Base-by-base conservation (phyloP, 2,797 vertebrate species). In the Micromesistius poutassou region DNA sequence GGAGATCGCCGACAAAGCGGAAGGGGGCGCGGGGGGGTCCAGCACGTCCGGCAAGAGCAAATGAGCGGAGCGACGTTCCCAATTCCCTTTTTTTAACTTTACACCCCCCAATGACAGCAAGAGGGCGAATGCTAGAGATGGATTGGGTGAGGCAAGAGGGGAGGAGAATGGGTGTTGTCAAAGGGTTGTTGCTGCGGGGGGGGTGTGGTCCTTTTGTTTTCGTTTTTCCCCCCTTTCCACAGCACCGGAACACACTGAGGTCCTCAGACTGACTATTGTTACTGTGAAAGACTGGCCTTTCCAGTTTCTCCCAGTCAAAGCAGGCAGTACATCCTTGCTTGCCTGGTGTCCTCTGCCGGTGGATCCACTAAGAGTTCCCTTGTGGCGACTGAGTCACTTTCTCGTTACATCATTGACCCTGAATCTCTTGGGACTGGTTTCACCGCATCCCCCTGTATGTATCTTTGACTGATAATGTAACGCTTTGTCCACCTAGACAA, bases 21-120 rank as follows among this genome's bases (percentile, higher is more conserved):
- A 93, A 80, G 92, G 91, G 3, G 92, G 93, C 76, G 94, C 93
- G 0, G 93, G 93, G 80, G 93, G 93, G 77, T 94, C 94, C 85
- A 95, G 94, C 90, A 94, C 94, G 46, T 95, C 94, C 78, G 93
- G 93, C 80, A 93, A 90, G 84, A 95, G 93, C 91, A 95, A 95
- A 94, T 95, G 93, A 95, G 80, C 78, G 89, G 73, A 28, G 62
- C 9, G 62, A 68, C 62, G 22, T 62, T 68, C 62, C n/a, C 46
- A 33, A 19, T 1, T 28, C 62, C 62, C 62, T 68, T 68, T 68
- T 68, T 68, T 68, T 30, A 79, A 35, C 72, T 38, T 35, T 38
- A 55, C 88, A 87, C 84, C 85, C 85, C 76, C 86, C 82, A 87
- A 79, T 87, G 84, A 91, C 87, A 81, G 76, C 84, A 77, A 82